A percentile compares a stretch with the other conserved stretches of the same genome.
Conservation (phyloP, 1,140 invertebrate genomes). For the Glomeris maerens region DNA sequence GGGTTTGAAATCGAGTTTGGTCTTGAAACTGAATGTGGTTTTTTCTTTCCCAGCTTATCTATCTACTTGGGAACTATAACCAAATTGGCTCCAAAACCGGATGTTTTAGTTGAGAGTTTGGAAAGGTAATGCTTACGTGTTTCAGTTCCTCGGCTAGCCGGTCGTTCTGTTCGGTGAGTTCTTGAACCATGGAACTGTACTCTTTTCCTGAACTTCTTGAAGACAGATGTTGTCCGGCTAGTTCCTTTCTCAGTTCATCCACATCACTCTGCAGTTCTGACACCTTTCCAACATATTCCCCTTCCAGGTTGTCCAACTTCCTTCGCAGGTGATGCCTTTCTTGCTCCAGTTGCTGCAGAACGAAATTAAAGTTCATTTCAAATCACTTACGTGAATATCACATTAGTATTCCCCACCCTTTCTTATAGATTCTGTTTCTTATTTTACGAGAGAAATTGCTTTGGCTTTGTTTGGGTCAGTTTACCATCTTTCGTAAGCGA, state of each 20-base stretch:
- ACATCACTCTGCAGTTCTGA: conserved; percentile 77
- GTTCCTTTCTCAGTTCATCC: conserved; percentile 44
- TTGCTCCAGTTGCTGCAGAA: conserved; percentile 72
- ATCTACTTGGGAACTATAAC: too few relatives aligned
- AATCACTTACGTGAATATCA: too few relatives aligned
- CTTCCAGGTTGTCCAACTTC: conserved; percentile 64
- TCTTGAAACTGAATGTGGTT: too few relatives aligned
- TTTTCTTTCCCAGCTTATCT: too few relatives aligned
- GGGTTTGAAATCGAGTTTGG: too few relatives aligned
- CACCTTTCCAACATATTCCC: conserved; percentile 76
- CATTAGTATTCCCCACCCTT: too few relatives aligned
- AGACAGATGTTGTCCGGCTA: conserved; percentile 44
- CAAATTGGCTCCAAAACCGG: too few relatives aligned
- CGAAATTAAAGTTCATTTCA: conserved; percentile 13
- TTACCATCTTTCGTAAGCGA: too few relatives aligned
- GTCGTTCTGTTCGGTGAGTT: conserved; percentile 79
- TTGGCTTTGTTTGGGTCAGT: too few relatives aligned
- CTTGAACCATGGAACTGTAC: conserved; percentile 59
- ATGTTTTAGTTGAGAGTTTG: too few relatives aligned
- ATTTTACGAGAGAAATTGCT: too few relatives aligned
- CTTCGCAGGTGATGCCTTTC: conserved; percentile 74
- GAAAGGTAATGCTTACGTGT: conserved; percentile 39
- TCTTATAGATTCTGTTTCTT: too few relatives aligned
- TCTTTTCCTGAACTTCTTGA: conserved; percentile 59
- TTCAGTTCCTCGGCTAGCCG: conserved; percentile 72